A percentile compares a stretch with the other conserved stretches of the same genome.
These are phyloP conservation scores for Phaenicophaeus curvirostris DNA, from an alignment of 2,797 vertebrate species.

Conservation along the genomic window DNA sequence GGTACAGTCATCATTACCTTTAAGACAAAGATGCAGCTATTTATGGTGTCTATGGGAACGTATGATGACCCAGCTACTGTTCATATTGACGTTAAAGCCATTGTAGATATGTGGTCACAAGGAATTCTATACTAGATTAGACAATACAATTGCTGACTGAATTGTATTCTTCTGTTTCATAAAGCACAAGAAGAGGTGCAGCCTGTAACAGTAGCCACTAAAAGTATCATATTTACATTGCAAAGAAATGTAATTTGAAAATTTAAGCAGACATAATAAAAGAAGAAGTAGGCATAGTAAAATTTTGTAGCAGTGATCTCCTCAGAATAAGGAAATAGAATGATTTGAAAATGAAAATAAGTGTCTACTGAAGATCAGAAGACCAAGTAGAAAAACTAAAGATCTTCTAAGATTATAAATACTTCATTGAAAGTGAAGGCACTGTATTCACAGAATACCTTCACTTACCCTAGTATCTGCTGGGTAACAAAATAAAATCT, in stretches of 20 bases:
- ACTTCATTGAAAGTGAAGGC: not conserved
- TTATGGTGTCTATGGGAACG: not conserved
- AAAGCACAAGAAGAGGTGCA: not conserved
- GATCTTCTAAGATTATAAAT: not conserved
- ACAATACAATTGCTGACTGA: not conserved
- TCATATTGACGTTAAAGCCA: not conserved
- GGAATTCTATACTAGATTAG: not conserved
- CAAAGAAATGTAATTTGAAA: slow-evolving; percentile 24
- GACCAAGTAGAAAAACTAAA: not conserved
- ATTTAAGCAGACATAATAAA: slow-evolving; percentile 30
- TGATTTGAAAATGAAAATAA: slow-evolving; percentile 6
- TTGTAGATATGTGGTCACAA: not conserved
- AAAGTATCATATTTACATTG: slow-evolving; percentile 22
- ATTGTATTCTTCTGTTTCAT: not conserved
- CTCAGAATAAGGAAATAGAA: not conserved
- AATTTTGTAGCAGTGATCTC: slow-evolving; percentile 26
- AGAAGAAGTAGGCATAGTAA: slow-evolving; percentile 14
- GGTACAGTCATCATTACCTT: not conserved
- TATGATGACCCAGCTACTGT: not conserved
- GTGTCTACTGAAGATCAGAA: not conserved
- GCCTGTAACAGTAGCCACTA: not conserved
- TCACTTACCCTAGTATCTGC: not conserved
- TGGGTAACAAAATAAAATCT: not conserved
- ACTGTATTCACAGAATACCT: not conserved
- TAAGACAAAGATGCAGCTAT: not conserved